Percentiles rank a stretch among this genome's conserved stretches.
phyloP scores from a whole-genome alignment of 64 coral and sea anemone genomes.

The Orbicella faveolata region DNA sequence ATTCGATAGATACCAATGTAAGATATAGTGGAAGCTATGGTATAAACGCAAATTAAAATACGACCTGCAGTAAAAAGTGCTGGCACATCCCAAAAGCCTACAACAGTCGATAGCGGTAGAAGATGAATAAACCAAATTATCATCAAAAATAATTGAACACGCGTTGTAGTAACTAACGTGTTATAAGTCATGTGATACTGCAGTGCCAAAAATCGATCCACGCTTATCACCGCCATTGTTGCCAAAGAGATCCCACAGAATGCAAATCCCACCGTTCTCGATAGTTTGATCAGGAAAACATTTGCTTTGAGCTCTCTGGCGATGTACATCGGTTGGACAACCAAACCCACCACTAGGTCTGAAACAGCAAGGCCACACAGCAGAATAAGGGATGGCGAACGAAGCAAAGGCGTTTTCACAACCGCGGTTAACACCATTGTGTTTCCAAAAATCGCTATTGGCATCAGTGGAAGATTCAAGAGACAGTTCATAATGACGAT shows the following conservation, averaged over 20 bases:
- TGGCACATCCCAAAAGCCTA: not conserved
- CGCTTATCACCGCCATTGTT: not conserved
- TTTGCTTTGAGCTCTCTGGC: not conserved
- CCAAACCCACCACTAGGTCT: conserved; percentile 1
- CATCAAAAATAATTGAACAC: not conserved
- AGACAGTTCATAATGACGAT: not conserved
- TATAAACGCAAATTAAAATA: not conserved
- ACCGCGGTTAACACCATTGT: not conserved
- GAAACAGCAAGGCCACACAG: conserved; percentile 31
- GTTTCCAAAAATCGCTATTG: not conserved
- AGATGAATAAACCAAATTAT: not conserved
- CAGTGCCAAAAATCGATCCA: conserved; percentile 5
- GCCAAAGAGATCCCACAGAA: conserved; percentile 3
- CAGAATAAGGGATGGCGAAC: not conserved
- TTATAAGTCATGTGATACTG: not conserved
- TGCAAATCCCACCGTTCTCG: not conserved
- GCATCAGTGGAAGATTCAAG: not conserved
- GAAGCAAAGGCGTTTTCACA: not conserved
- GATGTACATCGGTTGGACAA: not conserved
- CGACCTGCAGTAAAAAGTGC: not conserved
- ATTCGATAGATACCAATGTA: conserved; percentile 6
- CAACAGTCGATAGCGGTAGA: not conserved
- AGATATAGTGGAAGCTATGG: not conserved
- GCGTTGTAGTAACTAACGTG: not conserved
- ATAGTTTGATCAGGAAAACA: not conserved